phyloP scores from a whole-genome alignment of 2,113 vertebrate genomes.

The Chascanopsetta lugubris region DNA sequence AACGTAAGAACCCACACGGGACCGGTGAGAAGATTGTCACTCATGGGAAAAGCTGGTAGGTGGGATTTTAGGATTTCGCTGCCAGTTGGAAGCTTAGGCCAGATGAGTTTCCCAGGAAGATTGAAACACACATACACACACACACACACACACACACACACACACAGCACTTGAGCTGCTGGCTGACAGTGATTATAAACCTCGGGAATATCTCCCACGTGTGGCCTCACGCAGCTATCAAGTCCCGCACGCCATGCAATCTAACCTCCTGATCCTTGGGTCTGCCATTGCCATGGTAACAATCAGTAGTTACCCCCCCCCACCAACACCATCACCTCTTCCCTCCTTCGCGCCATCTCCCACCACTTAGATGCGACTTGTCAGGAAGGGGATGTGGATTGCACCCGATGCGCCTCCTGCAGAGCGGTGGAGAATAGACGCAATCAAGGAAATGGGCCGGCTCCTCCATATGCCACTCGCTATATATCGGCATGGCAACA shows the following conservation, averaged over 20 bases:
- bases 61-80: conserved; percentile 71
- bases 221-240: conserved; percentile 65
- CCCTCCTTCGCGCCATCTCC: conserved; percentile 15
- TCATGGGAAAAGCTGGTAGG: conserved; percentile 68
- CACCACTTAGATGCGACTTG: conserved; percentile 58
- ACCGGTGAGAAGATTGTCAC: conserved; percentile 65
- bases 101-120: conserved; percentile 72
- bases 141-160: conserved; percentile 7
- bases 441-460: conserved; percentile 68
- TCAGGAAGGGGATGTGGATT: conserved; percentile 57
- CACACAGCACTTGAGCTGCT: conserved; percentile 51
- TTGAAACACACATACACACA: conserved; percentile 49
- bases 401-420: conserved; percentile 40
- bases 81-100: conserved; percentile 72
- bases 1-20: conserved; percentile 45
- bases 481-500: conserved; percentile 24
- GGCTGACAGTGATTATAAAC: conserved; percentile 73
- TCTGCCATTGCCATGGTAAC: conserved; percentile 70
- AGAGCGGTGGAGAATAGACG: conserved; percentile 53
- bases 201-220: conserved; percentile 59
- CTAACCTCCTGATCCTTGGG: conserved; percentile 67
- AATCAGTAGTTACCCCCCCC: conserved; percentile 46
- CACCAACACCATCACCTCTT: not conserved
- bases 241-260: conserved; percentile 52
- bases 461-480: conserved; percentile 48